These are phyloP conservation scores for Automeris io DNA, from an alignment of 2,888 invertebrate genomes.

Conservation along the genomic window DNA sequence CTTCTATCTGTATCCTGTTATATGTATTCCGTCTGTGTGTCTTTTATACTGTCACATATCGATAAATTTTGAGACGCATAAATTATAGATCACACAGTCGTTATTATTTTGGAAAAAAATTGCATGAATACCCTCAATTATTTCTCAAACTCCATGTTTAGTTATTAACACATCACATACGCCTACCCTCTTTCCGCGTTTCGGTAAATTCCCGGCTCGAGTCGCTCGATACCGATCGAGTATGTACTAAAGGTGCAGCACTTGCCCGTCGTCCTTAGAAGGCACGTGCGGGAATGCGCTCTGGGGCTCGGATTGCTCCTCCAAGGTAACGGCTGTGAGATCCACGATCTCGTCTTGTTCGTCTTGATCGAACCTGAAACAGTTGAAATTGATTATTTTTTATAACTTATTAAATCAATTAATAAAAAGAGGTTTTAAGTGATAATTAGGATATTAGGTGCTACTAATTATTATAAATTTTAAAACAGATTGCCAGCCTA, in stretches of 20 bases:
- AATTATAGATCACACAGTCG: no score
- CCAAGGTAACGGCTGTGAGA: conserved; percentile 83
- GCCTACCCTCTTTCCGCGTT: not conserved
- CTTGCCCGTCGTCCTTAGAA: conserved; percentile 67
- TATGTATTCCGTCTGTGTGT: no score
- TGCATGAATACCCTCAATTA: no score
- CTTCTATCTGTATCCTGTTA: no score
- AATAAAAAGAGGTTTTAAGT: no score
- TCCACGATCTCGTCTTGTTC: conserved; percentile 95
- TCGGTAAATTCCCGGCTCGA: conserved; percentile 2
- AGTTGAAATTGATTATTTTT: not conserved
- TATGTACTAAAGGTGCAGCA: conserved; percentile 68
- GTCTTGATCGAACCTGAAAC: conserved; percentile 64
- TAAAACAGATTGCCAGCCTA: no score
- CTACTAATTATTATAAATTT: no score
- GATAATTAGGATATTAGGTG: no score
- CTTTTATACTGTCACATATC: no score
- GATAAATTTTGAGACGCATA: no score
- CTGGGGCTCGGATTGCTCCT: conserved; percentile 56
- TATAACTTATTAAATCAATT: no score
- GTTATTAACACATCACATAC: not conserved
- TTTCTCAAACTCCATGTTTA: not conserved
- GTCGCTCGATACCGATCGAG: conserved; percentile 26
- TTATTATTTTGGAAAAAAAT: no score
- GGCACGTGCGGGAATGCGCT: conserved; percentile 39